These are phyloP conservation scores for Mugil cephalus DNA, from an alignment of 2,113 vertebrate species.

Conservation along the genomic window DNA sequence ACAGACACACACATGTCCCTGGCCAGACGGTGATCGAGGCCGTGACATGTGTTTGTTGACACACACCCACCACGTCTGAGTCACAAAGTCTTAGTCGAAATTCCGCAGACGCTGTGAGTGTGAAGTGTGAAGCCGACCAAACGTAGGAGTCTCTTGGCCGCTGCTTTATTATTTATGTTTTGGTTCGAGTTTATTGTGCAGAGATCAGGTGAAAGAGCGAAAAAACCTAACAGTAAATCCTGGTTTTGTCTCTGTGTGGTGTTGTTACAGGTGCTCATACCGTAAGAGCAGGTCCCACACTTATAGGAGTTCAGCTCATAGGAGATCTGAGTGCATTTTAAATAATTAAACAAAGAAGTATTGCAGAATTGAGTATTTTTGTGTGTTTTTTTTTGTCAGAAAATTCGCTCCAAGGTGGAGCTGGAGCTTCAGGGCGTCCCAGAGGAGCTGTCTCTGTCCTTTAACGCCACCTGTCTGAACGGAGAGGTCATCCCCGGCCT, in stretches of 20 bases:
- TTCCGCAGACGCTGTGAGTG: too few species aligned
- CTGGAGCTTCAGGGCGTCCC: slow-evolving; percentile 93
- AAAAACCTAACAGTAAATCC: background rate
- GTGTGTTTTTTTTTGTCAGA: slow-evolving; percentile 77
- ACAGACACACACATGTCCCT: slow-evolving; percentile 28
- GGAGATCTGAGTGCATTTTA: too few species aligned
- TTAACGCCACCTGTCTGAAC: slow-evolving; percentile 94
- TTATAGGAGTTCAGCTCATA: too few species aligned
- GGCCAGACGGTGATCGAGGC: slow-evolving; percentile 60
- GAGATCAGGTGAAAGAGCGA: slow-evolving; percentile 7
- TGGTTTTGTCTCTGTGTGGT: background rate
- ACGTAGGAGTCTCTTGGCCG: slow-evolving; percentile 24
- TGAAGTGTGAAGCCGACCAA: slow-evolving; percentile 45
- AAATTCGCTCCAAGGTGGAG: slow-evolving; percentile 97
- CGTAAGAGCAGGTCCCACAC: background rate
- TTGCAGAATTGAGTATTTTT: too few species aligned
- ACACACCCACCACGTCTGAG: slow-evolving; percentile 64
- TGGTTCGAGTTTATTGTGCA: background rate
- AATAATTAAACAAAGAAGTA: too few species aligned
- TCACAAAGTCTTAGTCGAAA: slow-evolving; percentile 51
- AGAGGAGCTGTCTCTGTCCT: slow-evolving; percentile 92
- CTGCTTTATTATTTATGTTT: slow-evolving; percentile 14
- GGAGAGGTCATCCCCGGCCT: slow-evolving; percentile 90
- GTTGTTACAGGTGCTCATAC: background rate
- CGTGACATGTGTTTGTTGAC: slow-evolving; percentile 69